Percentiles rank a stretch among this genome's conserved stretches.
Evolutionary conservation across 2,113 vertebrate genomes (phyloP).

Genomic region (Coreoperca whiteheadi): DNA sequence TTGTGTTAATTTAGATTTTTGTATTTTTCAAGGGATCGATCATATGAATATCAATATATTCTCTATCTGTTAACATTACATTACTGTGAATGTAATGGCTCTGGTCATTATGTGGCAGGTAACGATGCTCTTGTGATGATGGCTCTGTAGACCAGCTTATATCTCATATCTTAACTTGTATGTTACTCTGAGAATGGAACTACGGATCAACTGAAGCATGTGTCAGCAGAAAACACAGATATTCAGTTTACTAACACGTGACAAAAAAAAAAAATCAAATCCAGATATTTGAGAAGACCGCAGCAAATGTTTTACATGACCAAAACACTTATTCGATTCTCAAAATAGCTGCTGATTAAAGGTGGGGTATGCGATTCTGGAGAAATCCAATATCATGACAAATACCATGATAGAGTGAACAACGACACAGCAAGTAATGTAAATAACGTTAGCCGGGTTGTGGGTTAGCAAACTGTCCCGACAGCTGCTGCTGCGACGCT

Average conservation of each 20-base stretch:
- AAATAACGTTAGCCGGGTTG: no score
- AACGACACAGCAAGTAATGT: no score
- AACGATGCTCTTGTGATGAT: neutral
- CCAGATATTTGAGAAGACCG: neutral
- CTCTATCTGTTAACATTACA: neutral
- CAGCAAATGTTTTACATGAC: neutral
- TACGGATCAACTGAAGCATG: constrained; percentile 18
- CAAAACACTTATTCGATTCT: neutral
- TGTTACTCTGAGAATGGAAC: constrained; percentile 36
- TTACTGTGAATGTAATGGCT: neutral
- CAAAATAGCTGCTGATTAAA: no score
- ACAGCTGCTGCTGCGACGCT: no score
- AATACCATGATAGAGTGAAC: no score
- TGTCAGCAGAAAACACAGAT: neutral
- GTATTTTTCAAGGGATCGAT: neutral
- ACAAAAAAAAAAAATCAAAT: neutral
- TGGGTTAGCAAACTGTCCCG: no score
- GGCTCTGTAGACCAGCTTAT: neutral
- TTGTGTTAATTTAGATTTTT: neutral
- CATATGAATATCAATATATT: neutral
- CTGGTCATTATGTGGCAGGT: neutral
- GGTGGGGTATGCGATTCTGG: no score
- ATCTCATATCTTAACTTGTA: constrained; percentile 10
- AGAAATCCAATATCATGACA: no score
- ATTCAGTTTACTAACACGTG: neutral